Evolutionary conservation across 2,888 invertebrate genomes (phyloP).

Genomic region (Smittia aterrima): DNA sequence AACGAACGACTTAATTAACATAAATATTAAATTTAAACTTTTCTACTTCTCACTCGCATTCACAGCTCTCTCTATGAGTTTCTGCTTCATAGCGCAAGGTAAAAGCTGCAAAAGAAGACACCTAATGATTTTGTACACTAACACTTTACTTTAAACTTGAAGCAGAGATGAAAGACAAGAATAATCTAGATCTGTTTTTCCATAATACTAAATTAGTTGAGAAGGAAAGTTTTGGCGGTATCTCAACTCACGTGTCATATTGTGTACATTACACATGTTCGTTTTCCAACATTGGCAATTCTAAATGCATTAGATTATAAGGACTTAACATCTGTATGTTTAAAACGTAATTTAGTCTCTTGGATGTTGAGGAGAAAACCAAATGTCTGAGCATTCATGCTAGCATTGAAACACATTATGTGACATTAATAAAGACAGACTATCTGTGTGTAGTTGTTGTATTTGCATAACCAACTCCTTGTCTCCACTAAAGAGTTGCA

Average conservation of each 20-base stretch:
- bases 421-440: conserved; percentile 26
- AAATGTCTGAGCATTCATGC: not conserved
- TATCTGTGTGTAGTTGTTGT: not conserved
- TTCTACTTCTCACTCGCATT: too few relatives aligned
- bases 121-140: too few relatives aligned
- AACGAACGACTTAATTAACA: too few relatives aligned
- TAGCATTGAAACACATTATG: conserved; percentile 12
- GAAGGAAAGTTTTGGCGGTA: too few relatives aligned
- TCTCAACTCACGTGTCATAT: not conserved
- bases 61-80: too few relatives aligned
- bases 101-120: too few relatives aligned
- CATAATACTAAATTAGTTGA: too few relatives aligned
- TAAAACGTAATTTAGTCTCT: not conserved
- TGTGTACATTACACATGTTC: not conserved
- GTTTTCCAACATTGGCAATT: not conserved
- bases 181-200: too few relatives aligned
- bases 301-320: not conserved
- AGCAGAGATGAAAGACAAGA: too few relatives aligned
- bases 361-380: not conserved
- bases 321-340: conserved; percentile 16
- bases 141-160: too few relatives aligned
- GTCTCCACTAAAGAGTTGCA: not conserved
- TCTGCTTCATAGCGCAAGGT: too few relatives aligned
- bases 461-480: not conserved
- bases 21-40: too few relatives aligned